Base-by-base conservation (phyloP, 2,888 invertebrate genomes). In the Drosophila niveifrons region DNA sequence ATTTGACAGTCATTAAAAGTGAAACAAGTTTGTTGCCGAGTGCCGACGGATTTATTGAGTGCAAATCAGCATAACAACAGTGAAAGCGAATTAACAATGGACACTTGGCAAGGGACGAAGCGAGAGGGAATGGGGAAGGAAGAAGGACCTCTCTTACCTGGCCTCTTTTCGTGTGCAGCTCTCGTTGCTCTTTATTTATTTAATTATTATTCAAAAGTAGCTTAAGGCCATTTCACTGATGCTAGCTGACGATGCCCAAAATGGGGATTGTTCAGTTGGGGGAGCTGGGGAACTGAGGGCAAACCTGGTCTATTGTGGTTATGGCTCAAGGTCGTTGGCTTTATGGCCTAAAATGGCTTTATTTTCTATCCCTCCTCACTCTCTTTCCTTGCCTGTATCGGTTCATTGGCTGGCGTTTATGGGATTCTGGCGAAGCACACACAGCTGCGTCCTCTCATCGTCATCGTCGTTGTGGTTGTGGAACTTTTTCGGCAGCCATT, bases 131-230 rank as follows among this genome's bases (percentile, higher is more conserved):
- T 3, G 11, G 11, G 8, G 3, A 4, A 1, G 7, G 64, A 39
- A 58, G 50, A 58, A 50, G 66, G 68, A 70, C 56, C 75, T 66
- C 46, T 43, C 50, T 28, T 29, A 39, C 23, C 55, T 31, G 44
- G 55, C 52, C 58, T 53, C 39, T 52, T 52, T 51, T 31, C 17
- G 43, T 47, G 63, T 23, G 52, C 18, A 13, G 13, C n/a, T 36
- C 51, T 48, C 43, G 55, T 59, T 70, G 55, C 66, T 70, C 71
- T 84, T 81, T 75, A 75, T 87, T 89, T 78, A 87, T 84, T 85
- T 89, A 84, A 89, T 89, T 82, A 87, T 89, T 88, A 89, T 88
- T 75, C 69, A 75, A 84, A 75, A 88, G 66, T 72, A 70, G 61
- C 61, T 46, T 47, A 23, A 13, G 62, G 66, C 46, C 58, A 51